Evolutionary conservation across 2,113 vertebrate genomes (phyloP).

Genomic region (Toxostoma redivivum): DNA sequence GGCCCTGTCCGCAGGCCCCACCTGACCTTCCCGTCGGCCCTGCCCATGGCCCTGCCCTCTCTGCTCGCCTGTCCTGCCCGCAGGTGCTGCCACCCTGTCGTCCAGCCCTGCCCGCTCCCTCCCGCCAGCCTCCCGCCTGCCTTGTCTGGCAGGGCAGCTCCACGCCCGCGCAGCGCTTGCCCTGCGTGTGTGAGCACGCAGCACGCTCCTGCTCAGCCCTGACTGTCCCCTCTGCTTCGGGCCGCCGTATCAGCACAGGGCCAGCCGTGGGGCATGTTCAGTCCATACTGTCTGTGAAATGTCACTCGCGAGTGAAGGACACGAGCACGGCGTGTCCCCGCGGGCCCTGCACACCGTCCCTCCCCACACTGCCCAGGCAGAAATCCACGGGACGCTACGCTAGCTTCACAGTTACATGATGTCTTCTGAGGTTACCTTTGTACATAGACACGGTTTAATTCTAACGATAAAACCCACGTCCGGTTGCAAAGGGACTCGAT

Average conservation of each 20-base stretch:
- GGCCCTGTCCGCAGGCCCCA: too few relatives aligned
- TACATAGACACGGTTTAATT: background rate
- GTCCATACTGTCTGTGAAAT: background rate
- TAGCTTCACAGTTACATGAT: rapidly evolving
- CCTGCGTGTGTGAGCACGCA: rapidly evolving
- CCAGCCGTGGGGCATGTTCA: background rate
- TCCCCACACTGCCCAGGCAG: rapidly evolving
- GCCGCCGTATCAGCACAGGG: rapidly evolving
- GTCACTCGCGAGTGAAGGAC: background rate
- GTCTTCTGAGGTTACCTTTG: background rate
- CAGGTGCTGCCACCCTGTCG: background rate
- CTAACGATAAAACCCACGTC: background rate
- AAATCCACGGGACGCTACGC: background rate
- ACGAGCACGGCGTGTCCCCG: background rate
- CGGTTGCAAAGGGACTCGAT: rapidly evolving
- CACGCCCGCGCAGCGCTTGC: background rate
- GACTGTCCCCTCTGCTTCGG: background rate
- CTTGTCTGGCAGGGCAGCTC: background rate
- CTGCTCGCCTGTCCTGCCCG: rapidly evolving
- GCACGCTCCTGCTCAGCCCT: background rate
- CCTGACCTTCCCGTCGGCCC: background rate
- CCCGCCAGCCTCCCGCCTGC: too few relatives aligned
- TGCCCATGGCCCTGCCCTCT: background rate
- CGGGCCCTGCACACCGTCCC: too few relatives aligned
- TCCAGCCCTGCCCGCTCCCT: background rate